A percentile compares a stretch with the other conserved stretches of the same genome.
Evolutionary conservation across 2,888 invertebrate species (phyloP).

Genomic region (Pyrrhopygopsis socrates): DNA sequence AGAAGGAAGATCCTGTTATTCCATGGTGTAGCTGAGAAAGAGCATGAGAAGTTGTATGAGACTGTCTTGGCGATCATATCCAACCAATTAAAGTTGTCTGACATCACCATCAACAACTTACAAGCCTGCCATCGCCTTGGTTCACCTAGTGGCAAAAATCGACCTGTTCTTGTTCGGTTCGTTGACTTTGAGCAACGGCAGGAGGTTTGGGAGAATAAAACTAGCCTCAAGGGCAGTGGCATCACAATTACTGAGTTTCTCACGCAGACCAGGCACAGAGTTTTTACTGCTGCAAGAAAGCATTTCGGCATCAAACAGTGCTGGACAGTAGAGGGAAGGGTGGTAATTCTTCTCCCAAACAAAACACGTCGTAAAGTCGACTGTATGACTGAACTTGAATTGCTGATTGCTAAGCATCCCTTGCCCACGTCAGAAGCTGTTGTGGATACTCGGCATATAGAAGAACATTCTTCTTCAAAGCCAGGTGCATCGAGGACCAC

Average conservation of each 20-base stretch:
- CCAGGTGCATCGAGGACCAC: too few species aligned
- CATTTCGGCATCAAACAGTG: conserved; percentile 1
- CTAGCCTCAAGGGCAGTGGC: not conserved
- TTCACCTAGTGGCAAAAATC: not conserved
- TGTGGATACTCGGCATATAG: too few species aligned
- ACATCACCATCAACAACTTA: not conserved
- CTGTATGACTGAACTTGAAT: not conserved
- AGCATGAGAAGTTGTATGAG: not conserved
- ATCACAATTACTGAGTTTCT: conserved; percentile 4
- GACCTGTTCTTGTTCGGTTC: conserved; percentile 8
- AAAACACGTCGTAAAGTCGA: not conserved
- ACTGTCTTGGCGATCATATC: not conserved
- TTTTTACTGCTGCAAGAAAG: not conserved
- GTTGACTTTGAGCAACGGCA: not conserved
- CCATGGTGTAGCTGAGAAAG: conserved; percentile 2
- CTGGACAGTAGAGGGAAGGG: not conserved
- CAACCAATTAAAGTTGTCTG: not conserved
- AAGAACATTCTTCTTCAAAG: too few species aligned
- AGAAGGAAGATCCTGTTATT: not conserved
- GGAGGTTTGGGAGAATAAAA: not conserved
- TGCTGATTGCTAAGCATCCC: not conserved
- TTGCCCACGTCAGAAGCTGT: too few species aligned
- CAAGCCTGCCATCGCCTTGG: conserved; percentile 11
- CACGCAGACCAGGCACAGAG: not conserved
- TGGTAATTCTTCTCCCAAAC: not conserved